Evolutionary conservation across 2,888 invertebrate genomes (phyloP).

Genomic region (Geotrupes spiniger): DNA sequence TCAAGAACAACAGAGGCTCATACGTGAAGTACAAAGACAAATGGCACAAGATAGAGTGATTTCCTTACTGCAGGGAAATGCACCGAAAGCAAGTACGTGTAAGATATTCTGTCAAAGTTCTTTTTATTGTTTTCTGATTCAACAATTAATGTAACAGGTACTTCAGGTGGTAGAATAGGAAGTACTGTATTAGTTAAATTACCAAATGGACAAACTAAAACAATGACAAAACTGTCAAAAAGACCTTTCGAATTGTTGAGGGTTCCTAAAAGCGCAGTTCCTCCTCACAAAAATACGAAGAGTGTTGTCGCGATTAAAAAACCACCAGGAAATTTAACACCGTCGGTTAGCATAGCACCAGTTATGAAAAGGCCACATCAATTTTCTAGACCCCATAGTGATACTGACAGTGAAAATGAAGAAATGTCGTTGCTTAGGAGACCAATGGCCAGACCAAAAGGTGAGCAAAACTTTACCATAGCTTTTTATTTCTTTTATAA

Average conservation of each 20-base stretch:
- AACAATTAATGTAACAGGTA: conserved; percentile 36
- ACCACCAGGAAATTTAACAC: conserved; percentile 50
- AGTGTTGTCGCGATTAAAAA: conserved; percentile 56
- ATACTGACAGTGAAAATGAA: conserved; percentile 45
- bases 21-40: conserved; percentile 78
- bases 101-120: neutral
- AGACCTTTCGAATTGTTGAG: conserved; percentile 47
- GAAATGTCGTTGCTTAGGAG: conserved; percentile 28
- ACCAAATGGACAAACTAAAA: conserved; percentile 50
- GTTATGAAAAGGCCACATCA: conserved; percentile 40
- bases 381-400: conserved; percentile 31
- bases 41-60: conserved; percentile 72
- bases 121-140: neutral
- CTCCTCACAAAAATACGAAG: conserved; percentile 21
- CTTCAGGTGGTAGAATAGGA: conserved; percentile 46
- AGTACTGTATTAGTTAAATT: conserved; percentile 50
- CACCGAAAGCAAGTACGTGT: conserved; percentile 41
- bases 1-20: conserved; percentile 80
- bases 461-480: conserved; percentile 25
- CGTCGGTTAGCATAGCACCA: conserved; percentile 54
- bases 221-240: conserved; percentile 47
- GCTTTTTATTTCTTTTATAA: neutral
- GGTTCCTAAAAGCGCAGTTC: conserved; percentile 39
- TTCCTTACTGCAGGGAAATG: conserved; percentile 69
- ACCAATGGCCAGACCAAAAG: conserved; percentile 32